Evolutionary conservation across 2,113 vertebrate genomes (phyloP), one percentile per base, ranked within the genome.

Genomic region (Chitala chitala): DNA sequence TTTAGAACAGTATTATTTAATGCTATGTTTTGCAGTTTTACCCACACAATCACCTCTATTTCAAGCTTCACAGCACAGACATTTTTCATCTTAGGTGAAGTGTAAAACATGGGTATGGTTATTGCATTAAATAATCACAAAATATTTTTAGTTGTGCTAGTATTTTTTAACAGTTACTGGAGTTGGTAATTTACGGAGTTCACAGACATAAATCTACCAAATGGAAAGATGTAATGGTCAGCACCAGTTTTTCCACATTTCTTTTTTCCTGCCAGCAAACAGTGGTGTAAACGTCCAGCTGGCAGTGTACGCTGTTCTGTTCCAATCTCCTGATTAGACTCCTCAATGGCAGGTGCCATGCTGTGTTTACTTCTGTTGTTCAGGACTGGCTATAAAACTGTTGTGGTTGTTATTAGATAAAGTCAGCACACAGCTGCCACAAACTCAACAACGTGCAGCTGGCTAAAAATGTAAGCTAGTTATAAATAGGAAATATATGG

Each of bases 281-380:
- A 76, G 38, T 44, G 53, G 20, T 59, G 75, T 78, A 61, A 63
- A 74, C 69, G 75, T 75, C 44, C 20, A 36, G 63, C 73, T 59
- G 71, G 59, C 81, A 70, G 73, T 55, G 12, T 7, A 15, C 50
- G 66, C 40, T 44, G 71, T 58, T 69, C 38, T 38, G 46, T 31
- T 78, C 73, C 77, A 69, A 22, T 63, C 64, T 22, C 56, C 64
- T 77, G 76, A 78, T 83, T 77, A 75, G 71, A 76, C 76, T 76
- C 65, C 64, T 61, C 69, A 40, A n/a, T 71, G 58, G 76, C 65
- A 40, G 64, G 20, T 66, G 75, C 4, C 44, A n/a, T 56, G 66
- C 73, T 58, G n/a, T 48, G 26, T 55, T 38, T 24, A 59, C 7
- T 50, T 26, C 73, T 76, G 71, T 50, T 69, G 71, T 64, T 65